A percentile compares a stretch with the other conserved stretches of the same genome.
phyloP scores from a whole-genome alignment of 2,888 invertebrate genomes.

The Epinotia bilunana region DNA sequence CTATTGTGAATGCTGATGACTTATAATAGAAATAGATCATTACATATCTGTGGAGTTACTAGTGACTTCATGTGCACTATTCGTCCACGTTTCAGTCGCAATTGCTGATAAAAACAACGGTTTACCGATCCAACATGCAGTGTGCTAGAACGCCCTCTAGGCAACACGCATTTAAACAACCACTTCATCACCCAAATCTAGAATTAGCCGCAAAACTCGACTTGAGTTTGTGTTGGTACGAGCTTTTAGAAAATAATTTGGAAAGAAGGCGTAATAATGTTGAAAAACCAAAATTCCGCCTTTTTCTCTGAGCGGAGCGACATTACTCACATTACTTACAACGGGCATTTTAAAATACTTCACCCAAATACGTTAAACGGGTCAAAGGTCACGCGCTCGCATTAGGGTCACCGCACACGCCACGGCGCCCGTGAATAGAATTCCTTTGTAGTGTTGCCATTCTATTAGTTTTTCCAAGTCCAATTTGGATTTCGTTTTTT shows the following conservation, averaged over 20 bases:
- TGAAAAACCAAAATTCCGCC: neutral
- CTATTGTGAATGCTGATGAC: too few species aligned
- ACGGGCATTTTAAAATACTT: slow-evolving; percentile 38
- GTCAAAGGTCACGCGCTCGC: slow-evolving; percentile 47
- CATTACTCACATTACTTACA: neutral
- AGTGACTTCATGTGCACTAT: neutral
- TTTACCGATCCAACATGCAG: neutral
- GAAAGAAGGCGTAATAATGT: neutral
- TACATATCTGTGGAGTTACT: neutral
- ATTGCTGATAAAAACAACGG: neutral
- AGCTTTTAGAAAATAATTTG: neutral
- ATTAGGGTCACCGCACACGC: slow-evolving; percentile 61
- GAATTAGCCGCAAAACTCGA: neutral
- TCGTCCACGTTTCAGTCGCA: neutral
- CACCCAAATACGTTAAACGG: slow-evolving; percentile 39
- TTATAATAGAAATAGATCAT: neutral
- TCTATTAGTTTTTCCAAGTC: slow-evolving; percentile 66
- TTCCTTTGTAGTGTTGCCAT: slow-evolving; percentile 62
- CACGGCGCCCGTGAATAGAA: slow-evolving; percentile 56
- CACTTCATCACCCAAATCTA: neutral
- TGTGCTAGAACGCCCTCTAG: neutral
- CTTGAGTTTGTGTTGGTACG: neutral
- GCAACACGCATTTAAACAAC: neutral
- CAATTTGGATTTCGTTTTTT: slow-evolving; percentile 62
- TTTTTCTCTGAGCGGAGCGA: neutral